Percentiles rank a stretch among this genome's conserved stretches.
Evolutionary conservation across 1,140 invertebrate species (phyloP).

Genomic region (Paraescarpia echinospica): DNA sequence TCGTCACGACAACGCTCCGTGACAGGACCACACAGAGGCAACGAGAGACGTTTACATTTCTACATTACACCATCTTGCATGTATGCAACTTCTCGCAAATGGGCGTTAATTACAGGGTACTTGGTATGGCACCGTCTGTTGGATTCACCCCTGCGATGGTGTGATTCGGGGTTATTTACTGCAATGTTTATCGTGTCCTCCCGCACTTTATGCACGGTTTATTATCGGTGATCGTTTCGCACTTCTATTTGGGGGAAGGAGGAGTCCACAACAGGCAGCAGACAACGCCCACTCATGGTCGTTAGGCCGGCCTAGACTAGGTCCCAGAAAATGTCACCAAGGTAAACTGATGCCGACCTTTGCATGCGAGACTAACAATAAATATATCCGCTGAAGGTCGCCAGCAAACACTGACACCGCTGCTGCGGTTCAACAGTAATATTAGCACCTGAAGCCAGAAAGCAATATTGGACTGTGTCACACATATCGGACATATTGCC

Average conservation of each 20-base stretch:
- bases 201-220: background rate
- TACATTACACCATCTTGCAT: background rate
- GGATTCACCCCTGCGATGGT: background rate
- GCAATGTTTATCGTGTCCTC: background rate
- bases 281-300: background rate
- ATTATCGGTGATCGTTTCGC: background rate
- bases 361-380: background rate
- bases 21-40: background rate
- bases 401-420: background rate
- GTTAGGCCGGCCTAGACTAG: background rate
- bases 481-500: background rate
- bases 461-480: background rate
- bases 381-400: background rate
- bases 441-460: background rate
- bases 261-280: background rate
- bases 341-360: no score
- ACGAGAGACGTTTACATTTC: background rate
- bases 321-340: background rate
- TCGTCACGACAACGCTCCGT: background rate
- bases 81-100: background rate
- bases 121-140: background rate
- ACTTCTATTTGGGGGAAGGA: background rate
- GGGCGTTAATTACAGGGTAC: background rate
- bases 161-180: background rate
- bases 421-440: background rate